Conservation (phyloP, 1,140 invertebrate species). For the Drosophila ogumai region DNA sequence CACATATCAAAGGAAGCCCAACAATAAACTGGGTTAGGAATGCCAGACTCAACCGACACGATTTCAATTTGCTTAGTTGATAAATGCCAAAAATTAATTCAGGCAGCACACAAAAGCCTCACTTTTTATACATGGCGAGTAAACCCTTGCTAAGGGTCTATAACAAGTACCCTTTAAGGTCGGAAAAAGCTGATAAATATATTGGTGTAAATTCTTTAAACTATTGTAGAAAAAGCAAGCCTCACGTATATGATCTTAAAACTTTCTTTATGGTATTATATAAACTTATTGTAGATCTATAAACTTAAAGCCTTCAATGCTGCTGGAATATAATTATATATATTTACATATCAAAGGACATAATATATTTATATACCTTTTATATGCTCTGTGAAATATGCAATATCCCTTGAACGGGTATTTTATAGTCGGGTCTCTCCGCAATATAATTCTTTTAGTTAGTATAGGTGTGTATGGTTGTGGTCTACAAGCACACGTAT, state of each 20-base stretch:
- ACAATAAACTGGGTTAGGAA: slow-evolving; percentile 72
- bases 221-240: not conserved
- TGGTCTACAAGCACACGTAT: slow-evolving; percentile 13
- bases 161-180: too few species aligned
- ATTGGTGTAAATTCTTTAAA: not conserved
- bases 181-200: not conserved
- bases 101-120: slow-evolving; percentile 47
- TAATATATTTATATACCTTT: not conserved
- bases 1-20: slow-evolving; percentile 54
- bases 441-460: not conserved
- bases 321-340: not conserved
- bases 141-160: not conserved
- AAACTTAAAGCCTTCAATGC: not conserved
- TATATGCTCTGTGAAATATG: not conserved
- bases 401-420: not conserved
- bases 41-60: slow-evolving; percentile 63
- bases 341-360: not conserved
- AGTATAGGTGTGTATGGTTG: slow-evolving; percentile 3
- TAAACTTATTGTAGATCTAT: not conserved
- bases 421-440: not conserved
- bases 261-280: not conserved
- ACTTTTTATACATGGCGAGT: slow-evolving; percentile 9
- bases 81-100: slow-evolving; percentile 81
- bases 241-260: not conserved
- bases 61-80: slow-evolving; percentile 80